phyloP scores from a whole-genome alignment of 1,140 invertebrate species.

The Nasonia longicornis region DNA sequence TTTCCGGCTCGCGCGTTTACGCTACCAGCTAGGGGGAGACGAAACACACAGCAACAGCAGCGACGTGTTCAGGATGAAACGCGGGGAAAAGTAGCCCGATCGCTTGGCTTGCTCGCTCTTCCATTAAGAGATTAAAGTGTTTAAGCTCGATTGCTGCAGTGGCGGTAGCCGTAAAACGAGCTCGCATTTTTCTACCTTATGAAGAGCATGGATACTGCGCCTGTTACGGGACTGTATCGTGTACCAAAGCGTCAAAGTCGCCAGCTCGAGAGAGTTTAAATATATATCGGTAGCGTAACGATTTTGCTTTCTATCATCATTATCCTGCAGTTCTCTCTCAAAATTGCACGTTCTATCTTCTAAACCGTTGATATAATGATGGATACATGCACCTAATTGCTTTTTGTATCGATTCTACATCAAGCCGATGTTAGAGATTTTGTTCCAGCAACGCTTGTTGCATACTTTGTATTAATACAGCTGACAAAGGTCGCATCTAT shows the following conservation, averaged over 20 bases:
- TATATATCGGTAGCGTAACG: not conserved
- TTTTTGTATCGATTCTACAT: too few species aligned
- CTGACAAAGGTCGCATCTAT: too few species aligned
- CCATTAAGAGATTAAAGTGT: conserved; percentile 42
- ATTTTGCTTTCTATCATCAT: too few species aligned
- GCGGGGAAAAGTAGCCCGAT: conserved; percentile 18
- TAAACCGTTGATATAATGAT: too few species aligned
- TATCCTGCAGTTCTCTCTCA: too few species aligned
- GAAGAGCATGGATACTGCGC: not conserved
- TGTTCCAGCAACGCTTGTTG: too few species aligned
- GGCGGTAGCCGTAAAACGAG: not conserved
- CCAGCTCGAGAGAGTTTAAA: not conserved
- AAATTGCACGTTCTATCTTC: too few species aligned
- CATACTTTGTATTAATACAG: too few species aligned
- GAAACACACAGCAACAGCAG: not conserved
- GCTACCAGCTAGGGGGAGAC: not conserved
- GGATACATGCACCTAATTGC: too few species aligned
- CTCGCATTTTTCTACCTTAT: not conserved
- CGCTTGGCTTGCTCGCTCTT: conserved; percentile 35
- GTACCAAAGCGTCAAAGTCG: not conserved
- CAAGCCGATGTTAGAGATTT: too few species aligned
- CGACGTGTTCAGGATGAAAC: conserved; percentile 18
- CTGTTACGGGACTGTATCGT: not conserved
- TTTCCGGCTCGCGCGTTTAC: conserved; percentile 30
- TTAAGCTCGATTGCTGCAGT: conserved; percentile 27